Evolutionary conservation across 2,797 vertebrate species (phyloP).

Genomic region (Bradypodion pumilum): DNA sequence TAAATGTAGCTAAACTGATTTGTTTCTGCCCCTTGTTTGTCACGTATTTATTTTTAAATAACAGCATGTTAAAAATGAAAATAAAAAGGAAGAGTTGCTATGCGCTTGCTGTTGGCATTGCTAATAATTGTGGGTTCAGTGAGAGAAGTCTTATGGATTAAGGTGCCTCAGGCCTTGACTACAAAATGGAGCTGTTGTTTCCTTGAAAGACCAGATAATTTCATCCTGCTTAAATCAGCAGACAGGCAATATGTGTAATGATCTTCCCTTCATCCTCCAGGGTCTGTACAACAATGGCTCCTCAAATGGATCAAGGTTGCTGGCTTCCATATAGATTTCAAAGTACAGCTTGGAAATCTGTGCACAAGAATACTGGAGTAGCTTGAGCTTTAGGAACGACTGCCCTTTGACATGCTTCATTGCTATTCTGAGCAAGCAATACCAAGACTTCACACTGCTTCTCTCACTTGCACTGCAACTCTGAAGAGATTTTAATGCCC

Average conservation of each 20-base stretch:
- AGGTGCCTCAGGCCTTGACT: constrained; percentile 19
- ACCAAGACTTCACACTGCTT: constrained; percentile 23
- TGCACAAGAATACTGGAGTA: constrained; percentile 41
- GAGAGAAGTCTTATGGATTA: constrained; percentile 42
- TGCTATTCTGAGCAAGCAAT: constrained; percentile 44
- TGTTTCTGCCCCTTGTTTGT: not conserved
- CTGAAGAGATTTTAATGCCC: constrained; percentile 33
- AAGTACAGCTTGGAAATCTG: constrained; percentile 41
- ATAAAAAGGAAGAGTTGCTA: constrained; percentile 27
- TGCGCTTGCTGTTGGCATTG: not conserved
- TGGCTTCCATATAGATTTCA: constrained; percentile 46
- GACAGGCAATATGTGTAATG: constrained; percentile 36
- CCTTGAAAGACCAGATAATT: constrained; percentile 59
- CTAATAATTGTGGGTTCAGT: constrained; percentile 32
- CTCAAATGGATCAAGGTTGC: constrained; percentile 39
- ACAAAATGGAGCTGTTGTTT: constrained; percentile 6
- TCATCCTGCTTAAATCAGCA: constrained; percentile 49
- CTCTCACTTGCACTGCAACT: constrained; percentile 10
- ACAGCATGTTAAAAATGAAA: constrained; percentile 7
- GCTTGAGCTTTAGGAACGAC: constrained; percentile 50
- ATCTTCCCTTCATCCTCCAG: constrained; percentile 55
- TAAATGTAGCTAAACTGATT: not conserved
- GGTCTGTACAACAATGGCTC: constrained; percentile 46
- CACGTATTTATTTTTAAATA: constrained; percentile 35
- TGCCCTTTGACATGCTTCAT: constrained; percentile 41